Conservation (phyloP, 2,113 vertebrate genomes). For the Trogon melanurus region DNA sequence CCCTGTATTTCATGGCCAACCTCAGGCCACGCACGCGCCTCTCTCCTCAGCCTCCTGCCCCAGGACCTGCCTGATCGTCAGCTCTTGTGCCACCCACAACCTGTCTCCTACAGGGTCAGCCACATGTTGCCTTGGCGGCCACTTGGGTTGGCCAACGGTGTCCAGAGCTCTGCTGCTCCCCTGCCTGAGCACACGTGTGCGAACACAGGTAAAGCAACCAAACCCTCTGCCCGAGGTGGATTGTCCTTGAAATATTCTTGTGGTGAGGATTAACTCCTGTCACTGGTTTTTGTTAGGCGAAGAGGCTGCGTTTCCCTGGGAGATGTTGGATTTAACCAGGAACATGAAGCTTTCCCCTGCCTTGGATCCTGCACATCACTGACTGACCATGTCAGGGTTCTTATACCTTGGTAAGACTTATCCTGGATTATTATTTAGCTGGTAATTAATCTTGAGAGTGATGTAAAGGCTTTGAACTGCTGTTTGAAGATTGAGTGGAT, state of each 20-base stretch:
- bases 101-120: too few relatives aligned
- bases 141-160: not conserved
- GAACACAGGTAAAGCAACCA: not conserved
- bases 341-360: not conserved
- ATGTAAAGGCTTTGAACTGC: slow-evolving; percentile 39
- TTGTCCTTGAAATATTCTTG: not conserved
- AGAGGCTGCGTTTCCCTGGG: not conserved
- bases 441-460: slow-evolving; percentile 37
- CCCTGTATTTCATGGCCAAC: not conserved
- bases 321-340: not conserved
- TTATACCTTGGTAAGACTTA: slow-evolving; percentile 5
- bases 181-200: fast-evolving
- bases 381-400: not conserved
- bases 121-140: fast-evolving
- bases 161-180: not conserved
- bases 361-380: not conserved
- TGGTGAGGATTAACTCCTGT: not conserved
- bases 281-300: not conserved
- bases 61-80: not conserved
- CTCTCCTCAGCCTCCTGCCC: not conserved
- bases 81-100: not conserved
- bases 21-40: fast-evolving
- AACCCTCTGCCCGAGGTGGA: not conserved
- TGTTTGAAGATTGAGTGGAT: slow-evolving; percentile 16
- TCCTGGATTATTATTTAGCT: slow-evolving; percentile 49